Evolutionary conservation across 2,888 invertebrate genomes (phyloP).

Genomic region (Anodontia alba): DNA sequence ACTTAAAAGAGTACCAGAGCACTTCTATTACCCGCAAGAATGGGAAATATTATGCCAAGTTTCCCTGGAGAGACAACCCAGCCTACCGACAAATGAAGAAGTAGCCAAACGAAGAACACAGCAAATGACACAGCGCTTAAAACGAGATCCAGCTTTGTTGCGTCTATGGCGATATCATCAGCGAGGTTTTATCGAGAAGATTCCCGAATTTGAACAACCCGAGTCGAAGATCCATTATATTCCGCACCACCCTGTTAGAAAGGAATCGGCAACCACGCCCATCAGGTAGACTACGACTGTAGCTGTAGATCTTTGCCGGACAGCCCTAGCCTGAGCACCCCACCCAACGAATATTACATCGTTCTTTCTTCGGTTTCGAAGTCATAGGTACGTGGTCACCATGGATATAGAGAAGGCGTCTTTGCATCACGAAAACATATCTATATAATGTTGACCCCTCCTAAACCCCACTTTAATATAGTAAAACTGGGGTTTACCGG

Average conservation of each 20-base stretch:
- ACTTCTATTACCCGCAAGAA: slow-evolving; percentile 15
- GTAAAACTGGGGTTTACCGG: no score
- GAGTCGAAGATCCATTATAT: no score
- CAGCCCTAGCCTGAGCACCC: slow-evolving; percentile 28
- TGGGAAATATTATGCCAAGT: slow-evolving; percentile 22
- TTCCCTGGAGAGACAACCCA: slow-evolving; percentile 35
- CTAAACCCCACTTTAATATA: no score
- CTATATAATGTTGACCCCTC: no score
- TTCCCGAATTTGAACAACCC: not conserved
- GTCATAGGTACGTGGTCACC: no score
- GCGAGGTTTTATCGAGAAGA: slow-evolving; percentile 36
- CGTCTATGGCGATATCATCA: slow-evolving; percentile 28
- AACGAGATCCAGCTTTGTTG: slow-evolving; percentile 12
- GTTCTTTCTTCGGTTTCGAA: no score
- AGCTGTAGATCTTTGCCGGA: no score
- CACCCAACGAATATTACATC: slow-evolving; percentile 46
- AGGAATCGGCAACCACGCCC: slow-evolving; percentile 47
- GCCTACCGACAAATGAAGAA: slow-evolving; percentile 21
- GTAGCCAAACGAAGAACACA: slow-evolving; percentile 23
- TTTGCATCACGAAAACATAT: no score
- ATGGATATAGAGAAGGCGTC: no score
- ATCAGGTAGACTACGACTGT: slow-evolving; percentile 42
- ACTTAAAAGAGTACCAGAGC: no score
- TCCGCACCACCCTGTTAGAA: slow-evolving; percentile 38
- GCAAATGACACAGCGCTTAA: slow-evolving; percentile 16